These are phyloP conservation scores for Oryzias melastigma DNA, from an alignment of 2,113 vertebrate genomes.

Conservation along the genomic window DNA sequence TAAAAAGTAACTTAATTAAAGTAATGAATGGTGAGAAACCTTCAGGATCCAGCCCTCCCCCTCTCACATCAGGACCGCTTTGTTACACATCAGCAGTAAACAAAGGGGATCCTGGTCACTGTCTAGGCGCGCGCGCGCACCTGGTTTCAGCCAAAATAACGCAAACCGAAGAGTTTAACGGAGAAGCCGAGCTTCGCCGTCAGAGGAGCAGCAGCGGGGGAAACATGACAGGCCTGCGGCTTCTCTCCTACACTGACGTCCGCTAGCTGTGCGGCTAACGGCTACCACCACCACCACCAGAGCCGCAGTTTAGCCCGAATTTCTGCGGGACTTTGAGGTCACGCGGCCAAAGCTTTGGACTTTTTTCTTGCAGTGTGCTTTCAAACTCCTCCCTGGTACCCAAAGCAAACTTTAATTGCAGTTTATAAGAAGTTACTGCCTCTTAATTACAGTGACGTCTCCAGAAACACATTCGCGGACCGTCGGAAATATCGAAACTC, in stretches of 20 bases:
- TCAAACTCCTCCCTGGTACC: no score
- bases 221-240: slow-evolving; percentile 25
- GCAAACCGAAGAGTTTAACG: rapidly evolving
- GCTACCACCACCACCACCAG: slow-evolving; percentile 20
- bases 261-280: slow-evolving; percentile 49
- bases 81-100: slow-evolving; percentile 38
- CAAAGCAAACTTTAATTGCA: background rate
- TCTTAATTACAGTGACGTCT: slow-evolving; percentile 57
- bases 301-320: background rate
- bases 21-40: no score
- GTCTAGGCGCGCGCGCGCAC: background rate
- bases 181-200: rapidly evolving
- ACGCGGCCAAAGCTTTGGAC: no score
- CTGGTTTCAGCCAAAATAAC: background rate
- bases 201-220: background rate
- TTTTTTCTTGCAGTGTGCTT: no score
- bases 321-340: no score
- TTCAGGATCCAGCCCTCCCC: background rate
- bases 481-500: slow-evolving; percentile 5
- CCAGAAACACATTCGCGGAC: slow-evolving; percentile 30
- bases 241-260: slow-evolving; percentile 21
- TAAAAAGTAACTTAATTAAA: no score
- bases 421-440: slow-evolving; percentile 55
- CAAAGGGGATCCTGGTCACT: slow-evolving; percentile 27
- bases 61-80: slow-evolving; percentile 16